These are phyloP conservation scores for Myiothlypis chrysogaster DNA, from an alignment of 2,797 vertebrate species.

Conservation along the genomic window DNA sequence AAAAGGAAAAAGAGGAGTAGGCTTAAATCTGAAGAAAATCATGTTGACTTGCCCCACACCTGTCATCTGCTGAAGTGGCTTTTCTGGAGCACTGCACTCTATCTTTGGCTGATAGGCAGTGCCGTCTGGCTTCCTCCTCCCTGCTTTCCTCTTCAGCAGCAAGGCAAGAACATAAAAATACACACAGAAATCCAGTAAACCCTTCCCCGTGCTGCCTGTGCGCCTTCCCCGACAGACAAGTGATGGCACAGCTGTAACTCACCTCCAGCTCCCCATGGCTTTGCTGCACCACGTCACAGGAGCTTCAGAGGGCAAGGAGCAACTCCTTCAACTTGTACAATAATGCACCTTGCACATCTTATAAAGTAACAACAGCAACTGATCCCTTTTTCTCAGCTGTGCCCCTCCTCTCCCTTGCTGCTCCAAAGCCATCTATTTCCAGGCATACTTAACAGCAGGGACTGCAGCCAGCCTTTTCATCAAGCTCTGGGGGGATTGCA, in stretches of 20 bases:
- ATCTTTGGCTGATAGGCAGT: slow-evolving; percentile 64
- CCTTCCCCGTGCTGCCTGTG: slow-evolving; percentile 18
- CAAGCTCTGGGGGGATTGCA: neutral
- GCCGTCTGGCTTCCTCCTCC: slow-evolving; percentile 59
- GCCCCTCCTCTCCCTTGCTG: neutral
- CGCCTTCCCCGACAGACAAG: neutral
- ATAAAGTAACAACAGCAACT: neutral
- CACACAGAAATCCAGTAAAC: slow-evolving; percentile 49
- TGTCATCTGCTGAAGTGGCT: slow-evolving; percentile 60
- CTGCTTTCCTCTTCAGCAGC: slow-evolving; percentile 55
- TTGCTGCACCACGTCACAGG: neutral
- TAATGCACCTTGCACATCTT: neutral
- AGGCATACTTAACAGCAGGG: neutral
- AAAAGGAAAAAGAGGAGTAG: slow-evolving; percentile 14
- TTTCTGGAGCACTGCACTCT: slow-evolving; percentile 66
- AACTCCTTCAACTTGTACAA: neutral
- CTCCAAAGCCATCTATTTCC: neutral
- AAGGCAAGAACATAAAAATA: slow-evolving; percentile 64
- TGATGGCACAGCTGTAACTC: neutral
- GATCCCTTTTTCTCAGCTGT: neutral
- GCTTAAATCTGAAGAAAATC: slow-evolving; percentile 57
- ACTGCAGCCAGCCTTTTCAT: neutral
- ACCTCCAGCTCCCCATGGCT: slow-evolving; percentile 11
- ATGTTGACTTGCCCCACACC: slow-evolving; percentile 58
- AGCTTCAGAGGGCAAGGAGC: neutral